Evolutionary conservation across 2,888 invertebrate genomes (phyloP).

Genomic region (Nomada fabriciana): DNA sequence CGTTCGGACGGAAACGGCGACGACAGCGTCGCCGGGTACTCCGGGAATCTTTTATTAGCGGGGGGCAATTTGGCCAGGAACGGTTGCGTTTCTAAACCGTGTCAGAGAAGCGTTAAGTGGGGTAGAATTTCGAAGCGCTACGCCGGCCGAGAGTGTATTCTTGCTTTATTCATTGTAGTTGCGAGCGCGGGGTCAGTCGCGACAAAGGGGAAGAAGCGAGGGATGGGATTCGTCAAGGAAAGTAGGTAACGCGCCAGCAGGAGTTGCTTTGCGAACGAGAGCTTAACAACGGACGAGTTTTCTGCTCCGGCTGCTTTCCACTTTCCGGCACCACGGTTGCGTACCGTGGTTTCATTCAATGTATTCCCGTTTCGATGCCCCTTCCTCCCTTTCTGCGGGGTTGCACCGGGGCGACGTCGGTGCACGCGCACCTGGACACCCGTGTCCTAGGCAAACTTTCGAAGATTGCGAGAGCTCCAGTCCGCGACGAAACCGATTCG

Average conservation of each 20-base stretch:
- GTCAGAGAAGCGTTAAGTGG: no score
- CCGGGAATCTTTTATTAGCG: background rate
- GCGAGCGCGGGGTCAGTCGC: slow-evolving; percentile 3
- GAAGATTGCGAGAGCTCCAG: background rate
- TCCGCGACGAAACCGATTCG: background rate
- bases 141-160: background rate
- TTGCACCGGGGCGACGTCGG: background rate
- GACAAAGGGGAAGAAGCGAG: slow-evolving; percentile 3
- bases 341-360: background rate
- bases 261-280: slow-evolving; percentile 17
- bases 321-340: slow-evolving; percentile 18
- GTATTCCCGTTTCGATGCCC: slow-evolving; percentile 13
- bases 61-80: no score
- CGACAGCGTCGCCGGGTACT: background rate
- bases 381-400: background rate
- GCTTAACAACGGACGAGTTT: slow-evolving; percentile 11
- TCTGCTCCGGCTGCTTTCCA: slow-evolving; percentile 13
- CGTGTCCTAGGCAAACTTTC: background rate
- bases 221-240: slow-evolving; percentile 18
- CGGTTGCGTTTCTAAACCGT: no score
- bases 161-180: slow-evolving; percentile 1
- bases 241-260: slow-evolving; percentile 25
- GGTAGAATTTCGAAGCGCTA: no score
- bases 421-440: slow-evolving; percentile 5
- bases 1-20: background rate